Conservation (phyloP, 2,797 vertebrate genomes). For the Ceyx erithaca region DNA sequence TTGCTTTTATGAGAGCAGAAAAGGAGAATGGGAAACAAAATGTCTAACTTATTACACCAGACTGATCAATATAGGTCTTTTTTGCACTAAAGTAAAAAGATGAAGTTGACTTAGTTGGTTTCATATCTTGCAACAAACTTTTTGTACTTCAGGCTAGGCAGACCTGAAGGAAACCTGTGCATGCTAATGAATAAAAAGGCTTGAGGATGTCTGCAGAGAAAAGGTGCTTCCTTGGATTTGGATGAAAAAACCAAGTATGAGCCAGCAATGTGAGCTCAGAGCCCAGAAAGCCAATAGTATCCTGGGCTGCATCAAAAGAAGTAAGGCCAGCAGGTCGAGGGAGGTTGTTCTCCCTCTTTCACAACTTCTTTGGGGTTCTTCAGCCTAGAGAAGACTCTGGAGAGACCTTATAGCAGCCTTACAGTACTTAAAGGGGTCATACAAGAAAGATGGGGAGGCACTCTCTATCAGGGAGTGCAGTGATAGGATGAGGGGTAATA, state of each 20-base stretch:
- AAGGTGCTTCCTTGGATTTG: not conserved
- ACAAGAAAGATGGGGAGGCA: not conserved
- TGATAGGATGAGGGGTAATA: not conserved
- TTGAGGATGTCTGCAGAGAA: not conserved
- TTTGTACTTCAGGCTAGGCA: constrained; percentile 2
- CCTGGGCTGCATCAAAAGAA: too few species aligned
- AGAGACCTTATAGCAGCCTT: not conserved
- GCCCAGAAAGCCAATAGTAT: too few species aligned
- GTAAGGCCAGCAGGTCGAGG: too few species aligned
- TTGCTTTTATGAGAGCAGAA: constrained; percentile 8
- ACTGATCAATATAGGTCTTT: constrained; percentile 25
- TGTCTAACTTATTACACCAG: not conserved
- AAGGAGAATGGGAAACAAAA: not conserved
- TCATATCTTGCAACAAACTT: constrained; percentile 8
- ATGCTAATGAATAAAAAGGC: not conserved
- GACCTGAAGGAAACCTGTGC: not conserved
- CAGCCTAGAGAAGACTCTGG: not conserved
- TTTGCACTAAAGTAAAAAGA: not conserved
- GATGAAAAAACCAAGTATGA: not conserved
- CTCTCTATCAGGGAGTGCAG: not conserved
- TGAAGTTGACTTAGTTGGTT: constrained; percentile 13
- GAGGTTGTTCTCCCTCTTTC: too few species aligned
- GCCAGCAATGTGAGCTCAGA: not conserved
- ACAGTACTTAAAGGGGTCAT: not conserved
- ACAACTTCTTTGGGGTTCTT: too few species aligned